Conservation (phyloP, 2,797 vertebrate species). For the Borostomias antarcticus region DNA sequence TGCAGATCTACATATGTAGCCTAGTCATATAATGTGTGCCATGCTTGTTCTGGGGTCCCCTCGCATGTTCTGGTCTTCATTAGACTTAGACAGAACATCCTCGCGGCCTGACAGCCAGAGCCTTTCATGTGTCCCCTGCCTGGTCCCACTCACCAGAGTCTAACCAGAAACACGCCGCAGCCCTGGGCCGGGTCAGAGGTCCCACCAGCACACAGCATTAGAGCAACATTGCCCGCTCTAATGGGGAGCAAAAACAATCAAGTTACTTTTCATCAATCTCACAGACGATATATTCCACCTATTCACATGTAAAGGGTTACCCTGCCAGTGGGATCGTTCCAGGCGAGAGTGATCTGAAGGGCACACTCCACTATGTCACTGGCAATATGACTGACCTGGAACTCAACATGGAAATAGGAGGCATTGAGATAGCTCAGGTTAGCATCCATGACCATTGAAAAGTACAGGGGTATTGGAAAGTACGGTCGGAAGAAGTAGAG, state of each 20-base stretch:
- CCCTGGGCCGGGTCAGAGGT: constrained; percentile 77
- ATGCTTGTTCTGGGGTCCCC: constrained; percentile 61
- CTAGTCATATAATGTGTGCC: constrained; percentile 53
- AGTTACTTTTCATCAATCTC: constrained; percentile 72
- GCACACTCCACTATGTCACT: constrained; percentile 40
- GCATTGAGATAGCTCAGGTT: constrained; percentile 57
- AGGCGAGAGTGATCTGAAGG: constrained; percentile 68
- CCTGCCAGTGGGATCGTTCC: constrained; percentile 45
- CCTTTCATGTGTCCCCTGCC: constrained; percentile 77
- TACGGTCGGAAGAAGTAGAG: not conserved
- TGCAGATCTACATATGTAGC: constrained; percentile 4
- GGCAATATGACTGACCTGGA: constrained; percentile 62
- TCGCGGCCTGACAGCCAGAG: constrained; percentile 64
- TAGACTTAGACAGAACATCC: constrained; percentile 75
- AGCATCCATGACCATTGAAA: constrained; percentile 51
- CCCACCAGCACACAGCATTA: constrained; percentile 67
- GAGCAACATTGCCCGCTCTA: constrained; percentile 65
- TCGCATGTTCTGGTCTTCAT: constrained; percentile 75
- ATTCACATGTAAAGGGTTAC: constrained; percentile 56
- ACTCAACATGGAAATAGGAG: constrained; percentile 51
- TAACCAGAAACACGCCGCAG: constrained; percentile 79
- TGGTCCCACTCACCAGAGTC: constrained; percentile 71
- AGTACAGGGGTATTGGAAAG: constrained; percentile 27
- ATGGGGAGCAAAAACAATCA: constrained; percentile 49
- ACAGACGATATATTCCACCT: constrained; percentile 71